A percentile compares a stretch with the other conserved stretches of the same genome.
Conservation (phyloP, 2,113 vertebrate genomes). For the Bostrychus sinensis region DNA sequence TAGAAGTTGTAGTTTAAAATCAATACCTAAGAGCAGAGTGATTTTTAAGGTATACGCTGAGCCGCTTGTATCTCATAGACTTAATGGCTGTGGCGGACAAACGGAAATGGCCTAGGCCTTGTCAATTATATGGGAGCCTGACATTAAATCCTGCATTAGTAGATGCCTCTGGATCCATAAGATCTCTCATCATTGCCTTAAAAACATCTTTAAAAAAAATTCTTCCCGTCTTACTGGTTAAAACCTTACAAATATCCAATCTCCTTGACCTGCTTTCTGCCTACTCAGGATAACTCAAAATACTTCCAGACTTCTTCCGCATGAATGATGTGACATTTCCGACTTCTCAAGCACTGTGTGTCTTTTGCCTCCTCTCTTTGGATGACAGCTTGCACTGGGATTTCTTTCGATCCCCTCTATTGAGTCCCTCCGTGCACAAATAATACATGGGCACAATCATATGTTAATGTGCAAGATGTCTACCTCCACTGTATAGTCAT, state of each 20-base stretch:
- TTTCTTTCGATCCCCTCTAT: constrained; percentile 45
- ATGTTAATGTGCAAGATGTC: constrained; percentile 77
- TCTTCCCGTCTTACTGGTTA: constrained; percentile 1
- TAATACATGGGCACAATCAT: constrained; percentile 72
- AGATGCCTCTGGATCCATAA: constrained; percentile 1
- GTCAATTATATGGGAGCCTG: constrained; percentile 31
- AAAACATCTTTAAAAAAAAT: not conserved
- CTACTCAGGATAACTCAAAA: constrained; percentile 31
- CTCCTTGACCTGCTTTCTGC: constrained; percentile 53
- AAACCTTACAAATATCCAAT: constrained; percentile 39
- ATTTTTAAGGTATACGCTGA: constrained; percentile 39
- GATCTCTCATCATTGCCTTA: not conserved
- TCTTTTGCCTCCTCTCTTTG: constrained; percentile 42
- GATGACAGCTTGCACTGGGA: constrained; percentile 68
- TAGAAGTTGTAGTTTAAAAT: constrained; percentile 61
- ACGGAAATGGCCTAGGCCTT: constrained; percentile 34
- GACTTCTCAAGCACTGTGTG: constrained; percentile 46
- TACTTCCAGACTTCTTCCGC: constrained; percentile 59
- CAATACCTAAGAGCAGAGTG: constrained; percentile 50
- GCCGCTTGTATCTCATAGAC: constrained; percentile 33
- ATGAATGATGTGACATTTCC: constrained; percentile 63
- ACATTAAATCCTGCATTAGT: constrained; percentile 12
- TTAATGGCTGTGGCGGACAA: constrained; percentile 29
- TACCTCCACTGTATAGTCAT: constrained; percentile 69
- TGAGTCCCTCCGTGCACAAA: constrained; percentile 63